Percentiles rank a stretch among this genome's conserved stretches.
Conservation (phyloP, 2,113 vertebrate genomes). For the Macroglossus sobrinus region DNA sequence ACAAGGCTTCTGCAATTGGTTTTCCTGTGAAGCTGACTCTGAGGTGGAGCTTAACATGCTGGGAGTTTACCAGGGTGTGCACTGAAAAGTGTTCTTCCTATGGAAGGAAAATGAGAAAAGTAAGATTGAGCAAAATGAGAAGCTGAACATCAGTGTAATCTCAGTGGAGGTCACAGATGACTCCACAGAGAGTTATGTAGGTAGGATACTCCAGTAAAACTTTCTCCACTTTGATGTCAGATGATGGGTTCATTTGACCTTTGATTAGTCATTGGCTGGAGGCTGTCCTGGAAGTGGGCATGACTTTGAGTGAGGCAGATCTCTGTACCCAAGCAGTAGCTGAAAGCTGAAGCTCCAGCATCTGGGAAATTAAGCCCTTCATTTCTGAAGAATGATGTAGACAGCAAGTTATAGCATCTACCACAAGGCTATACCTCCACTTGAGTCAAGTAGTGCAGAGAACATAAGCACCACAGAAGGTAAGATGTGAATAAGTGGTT, state of each 20-base stretch:
- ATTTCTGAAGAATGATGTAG: neutral
- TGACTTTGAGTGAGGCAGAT: neutral
- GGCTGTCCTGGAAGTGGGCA: accelerated
- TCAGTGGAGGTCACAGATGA: neutral
- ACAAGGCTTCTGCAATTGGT: accelerated
- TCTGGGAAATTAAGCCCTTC: neutral
- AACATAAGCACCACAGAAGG: neutral
- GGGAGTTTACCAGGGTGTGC: accelerated
- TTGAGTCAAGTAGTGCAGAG: neutral
- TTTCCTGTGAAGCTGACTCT: neutral
- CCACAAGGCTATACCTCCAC: neutral
- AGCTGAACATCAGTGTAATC: neutral
- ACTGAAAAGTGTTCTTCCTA: neutral
- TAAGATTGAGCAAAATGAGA: neutral
- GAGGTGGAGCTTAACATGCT: neutral
- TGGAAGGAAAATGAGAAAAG: neutral
- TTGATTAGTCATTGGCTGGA: neutral
- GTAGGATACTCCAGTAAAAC: neutral
- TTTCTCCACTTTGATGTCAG: neutral
- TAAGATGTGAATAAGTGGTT: neutral
- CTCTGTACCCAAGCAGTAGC: neutral
- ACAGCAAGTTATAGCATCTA: neutral
- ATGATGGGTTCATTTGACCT: neutral
- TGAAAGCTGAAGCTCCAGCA: neutral
- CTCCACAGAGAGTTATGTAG: neutral